These are phyloP conservation scores for Andrena hattorfiana DNA, from an alignment of 2,888 invertebrate species.

Conservation along the genomic window DNA sequence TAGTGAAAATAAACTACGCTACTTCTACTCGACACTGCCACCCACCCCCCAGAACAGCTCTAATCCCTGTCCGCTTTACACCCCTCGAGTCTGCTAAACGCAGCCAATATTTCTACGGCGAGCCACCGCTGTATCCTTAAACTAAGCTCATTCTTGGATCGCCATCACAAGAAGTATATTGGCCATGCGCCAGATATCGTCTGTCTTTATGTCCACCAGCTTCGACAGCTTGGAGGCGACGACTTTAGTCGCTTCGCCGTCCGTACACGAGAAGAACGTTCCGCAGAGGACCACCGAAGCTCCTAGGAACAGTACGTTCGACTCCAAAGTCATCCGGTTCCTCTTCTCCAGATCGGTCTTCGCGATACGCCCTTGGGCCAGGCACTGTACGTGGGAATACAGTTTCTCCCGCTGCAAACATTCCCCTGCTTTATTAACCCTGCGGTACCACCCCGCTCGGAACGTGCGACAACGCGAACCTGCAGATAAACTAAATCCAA, in stretches of 20 bases:
- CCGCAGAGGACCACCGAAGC: slow-evolving; percentile 72
- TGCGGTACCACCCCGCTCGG: background rate
- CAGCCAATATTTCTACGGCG: background rate
- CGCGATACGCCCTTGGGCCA: slow-evolving; percentile 40
- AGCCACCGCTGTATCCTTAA: background rate
- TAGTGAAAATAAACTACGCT: too few species aligned
- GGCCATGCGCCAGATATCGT: slow-evolving; percentile 70
- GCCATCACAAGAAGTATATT: slow-evolving; percentile 67
- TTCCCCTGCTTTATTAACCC: slow-evolving; percentile 3
- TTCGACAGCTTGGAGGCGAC: slow-evolving; percentile 64
- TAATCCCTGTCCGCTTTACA: background rate
- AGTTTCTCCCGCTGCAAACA: slow-evolving; percentile 61
- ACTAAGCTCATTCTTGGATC: slow-evolving; percentile 57
- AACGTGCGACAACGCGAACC: slow-evolving; percentile 59
- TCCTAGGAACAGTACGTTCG: slow-evolving; percentile 71
- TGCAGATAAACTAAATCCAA: slow-evolving; percentile 71
- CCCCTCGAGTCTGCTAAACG: background rate
- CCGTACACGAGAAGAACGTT: slow-evolving; percentile 56
- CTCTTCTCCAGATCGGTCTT: slow-evolving; percentile 22
- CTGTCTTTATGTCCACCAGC: slow-evolving; percentile 59
- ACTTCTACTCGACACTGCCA: too few species aligned
- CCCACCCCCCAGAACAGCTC: too few species aligned
- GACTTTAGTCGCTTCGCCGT: slow-evolving; percentile 16
- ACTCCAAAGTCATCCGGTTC: slow-evolving; percentile 66
- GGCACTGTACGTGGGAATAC: slow-evolving; percentile 49